Base-by-base conservation (phyloP, 1,140 invertebrate species). In the Caerostris darwini region DNA sequence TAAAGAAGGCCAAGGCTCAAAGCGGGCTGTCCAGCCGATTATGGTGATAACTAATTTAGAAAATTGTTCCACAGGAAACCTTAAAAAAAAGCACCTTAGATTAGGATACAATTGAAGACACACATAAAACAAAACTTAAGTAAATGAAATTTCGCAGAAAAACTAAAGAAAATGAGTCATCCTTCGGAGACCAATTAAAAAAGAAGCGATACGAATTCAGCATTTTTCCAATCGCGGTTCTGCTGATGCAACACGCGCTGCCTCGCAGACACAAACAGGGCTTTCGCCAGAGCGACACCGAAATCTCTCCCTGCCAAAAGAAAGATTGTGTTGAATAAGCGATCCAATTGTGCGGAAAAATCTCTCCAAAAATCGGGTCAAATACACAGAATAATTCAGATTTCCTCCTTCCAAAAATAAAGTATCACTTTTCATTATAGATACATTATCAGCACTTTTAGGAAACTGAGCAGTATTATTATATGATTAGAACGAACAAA, bases 401-500 rank as follows among this genome's bases (percentile, higher is more conserved):
- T 81, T 34, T 64, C n/a, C 12, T 77, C 71, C 54, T 82, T 50
- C 14, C 56, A 90, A 90, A 50, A 10, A 71, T 64, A 82, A 82
- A 71, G 69, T 69, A 81, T 82, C 90, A 53, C 90, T 91, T 34
- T 92, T 92, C 90, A 92, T 92, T 92, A 92, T 34, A 64, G 58
- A 19, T 59, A 92, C 90, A 61, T 85, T 67, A 92, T 92, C 90
- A 92, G 90, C 90, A 92, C 53, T 92, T 92, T 92, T 50, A 19
- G 77, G 67, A 85, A 85, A 92, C 57, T 58, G 14, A 61, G 64
- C 7, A 85, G 90, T 85, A 92, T 92, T 92, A 92, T 92, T 85
- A 92, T 81, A 61, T 92, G 77, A 92, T 92, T 92, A 92, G n/a
- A 81, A 19, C 81, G 58, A 85, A 92, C 90, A 92, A 92, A 85